These are phyloP conservation scores for Chloroclystis v-ata DNA, from an alignment of 2,888 invertebrate species.

Conservation along the genomic window DNA sequence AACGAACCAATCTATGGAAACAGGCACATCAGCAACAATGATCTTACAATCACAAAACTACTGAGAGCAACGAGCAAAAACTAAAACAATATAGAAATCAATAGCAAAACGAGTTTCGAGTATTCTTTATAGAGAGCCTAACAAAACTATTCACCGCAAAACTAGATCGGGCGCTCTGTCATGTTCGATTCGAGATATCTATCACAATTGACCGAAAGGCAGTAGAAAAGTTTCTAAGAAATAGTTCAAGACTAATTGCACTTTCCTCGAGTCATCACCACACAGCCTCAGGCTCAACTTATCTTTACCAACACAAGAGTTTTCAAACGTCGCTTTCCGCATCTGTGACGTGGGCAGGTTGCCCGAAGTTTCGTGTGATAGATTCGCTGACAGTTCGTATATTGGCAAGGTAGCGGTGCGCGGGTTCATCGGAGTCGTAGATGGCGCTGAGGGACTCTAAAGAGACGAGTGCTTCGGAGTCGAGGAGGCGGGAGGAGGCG, in stretches of 20 bases:
- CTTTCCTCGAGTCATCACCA: conserved; percentile 19
- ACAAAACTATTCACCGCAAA: conserved; percentile 31
- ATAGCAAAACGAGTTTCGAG: conserved; percentile 44
- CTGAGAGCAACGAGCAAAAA: conserved; percentile 30
- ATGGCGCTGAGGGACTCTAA: conserved; percentile 89
- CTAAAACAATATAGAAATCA: conserved; percentile 19
- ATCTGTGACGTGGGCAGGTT: conserved; percentile 81
- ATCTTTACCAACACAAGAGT: conserved; percentile 4
- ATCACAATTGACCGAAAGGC: conserved; percentile 53
- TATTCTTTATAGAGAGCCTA: conserved; percentile 67
- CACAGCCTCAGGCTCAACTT: background rate
- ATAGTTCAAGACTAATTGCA: conserved; percentile 27
- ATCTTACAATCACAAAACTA: conserved; percentile 33
- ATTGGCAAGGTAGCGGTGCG: conserved; percentile 83
- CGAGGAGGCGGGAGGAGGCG: conserved; percentile 88
- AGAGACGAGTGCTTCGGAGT: conserved; percentile 86
- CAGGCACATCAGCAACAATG: conserved; percentile 57
- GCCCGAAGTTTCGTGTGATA: conserved; percentile 86
- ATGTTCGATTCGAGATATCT: conserved; percentile 42
- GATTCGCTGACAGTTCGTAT: conserved; percentile 87
- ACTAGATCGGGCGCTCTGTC: conserved; percentile 44
- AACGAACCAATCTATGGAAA: conserved; percentile 50
- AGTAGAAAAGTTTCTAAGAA: conserved; percentile 28
- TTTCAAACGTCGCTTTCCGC: conserved; percentile 80
- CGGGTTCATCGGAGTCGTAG: conserved; percentile 84